phyloP scores from a whole-genome alignment of 2,113 vertebrate genomes.

The Rhea americana region DNA sequence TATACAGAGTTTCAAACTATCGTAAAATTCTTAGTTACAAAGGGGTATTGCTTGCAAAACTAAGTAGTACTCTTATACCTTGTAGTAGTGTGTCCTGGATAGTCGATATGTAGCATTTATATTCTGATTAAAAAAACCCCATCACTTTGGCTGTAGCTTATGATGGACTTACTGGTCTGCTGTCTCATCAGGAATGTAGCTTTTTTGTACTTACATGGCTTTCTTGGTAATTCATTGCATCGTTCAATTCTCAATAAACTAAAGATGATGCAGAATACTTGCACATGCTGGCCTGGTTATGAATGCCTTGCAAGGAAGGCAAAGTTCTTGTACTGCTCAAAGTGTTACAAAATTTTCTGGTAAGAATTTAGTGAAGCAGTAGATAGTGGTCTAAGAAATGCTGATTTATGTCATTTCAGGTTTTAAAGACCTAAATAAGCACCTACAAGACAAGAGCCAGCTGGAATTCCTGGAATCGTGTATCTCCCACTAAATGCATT shows the following conservation, averaged over 20 bases:
- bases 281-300: not conserved
- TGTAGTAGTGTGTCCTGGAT: not conserved
- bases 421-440: not conserved
- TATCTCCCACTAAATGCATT: not conserved
- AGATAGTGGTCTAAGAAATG: not conserved
- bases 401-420: not conserved
- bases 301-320: not conserved
- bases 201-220: slow-evolving; percentile 4
- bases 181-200: not conserved
- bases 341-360: not conserved
- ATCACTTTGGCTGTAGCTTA: not conserved
- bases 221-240: not conserved
- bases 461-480: not conserved
- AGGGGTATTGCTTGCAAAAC: not conserved
- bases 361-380: not conserved
- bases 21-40: not conserved
- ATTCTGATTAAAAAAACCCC: slow-evolving; percentile 5
- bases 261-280: not conserved
- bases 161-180: not conserved
- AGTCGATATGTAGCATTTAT: not conserved
- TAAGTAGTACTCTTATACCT: not conserved
- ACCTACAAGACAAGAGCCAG: not conserved
- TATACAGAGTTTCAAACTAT: not conserved
- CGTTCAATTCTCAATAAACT: not conserved
- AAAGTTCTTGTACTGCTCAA: not conserved